phyloP scores from a whole-genome alignment of 2,113 vertebrate genomes.

The Trochalopteron elliotii region DNA sequence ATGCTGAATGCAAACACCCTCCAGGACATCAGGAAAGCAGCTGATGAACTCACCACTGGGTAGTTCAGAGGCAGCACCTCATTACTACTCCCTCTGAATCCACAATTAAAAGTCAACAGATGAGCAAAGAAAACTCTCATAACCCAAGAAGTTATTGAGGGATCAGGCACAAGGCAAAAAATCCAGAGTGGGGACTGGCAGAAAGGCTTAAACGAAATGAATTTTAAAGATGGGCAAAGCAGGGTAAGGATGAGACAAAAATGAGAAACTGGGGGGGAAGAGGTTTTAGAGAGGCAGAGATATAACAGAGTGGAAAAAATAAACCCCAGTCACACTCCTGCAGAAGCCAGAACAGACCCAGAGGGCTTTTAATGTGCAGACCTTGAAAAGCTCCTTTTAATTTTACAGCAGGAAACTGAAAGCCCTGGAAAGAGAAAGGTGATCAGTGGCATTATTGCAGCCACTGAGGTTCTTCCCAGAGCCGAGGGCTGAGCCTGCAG shows the following conservation, averaged over 20 bases:
- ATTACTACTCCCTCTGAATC: slow-evolving; percentile 14
- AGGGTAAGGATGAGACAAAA: not conserved
- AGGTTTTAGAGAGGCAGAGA: not conserved
- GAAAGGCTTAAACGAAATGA: not conserved
- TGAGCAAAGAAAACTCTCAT: not conserved
- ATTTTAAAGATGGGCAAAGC: not conserved
- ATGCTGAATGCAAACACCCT: slow-evolving; percentile 27
- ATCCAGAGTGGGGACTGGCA: not conserved
- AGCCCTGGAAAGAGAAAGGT: not conserved
- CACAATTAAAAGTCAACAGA: slow-evolving; percentile 45
- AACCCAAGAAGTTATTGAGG: not conserved
- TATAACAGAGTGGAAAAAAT: not conserved
- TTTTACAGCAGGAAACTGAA: not conserved
- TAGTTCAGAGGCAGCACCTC: not conserved
- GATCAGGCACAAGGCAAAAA: not conserved
- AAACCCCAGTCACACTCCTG: not conserved
- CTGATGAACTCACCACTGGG: not conserved
- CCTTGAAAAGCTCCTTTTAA: not conserved
- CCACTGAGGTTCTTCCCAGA: not conserved
- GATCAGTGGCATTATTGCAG: not conserved
- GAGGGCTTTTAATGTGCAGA: not conserved
- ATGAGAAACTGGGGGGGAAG: not conserved
- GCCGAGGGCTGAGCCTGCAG: not conserved
- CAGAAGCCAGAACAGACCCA: not conserved
- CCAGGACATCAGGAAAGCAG: not conserved